Percentiles rank a stretch among this genome's conserved stretches.
Evolutionary conservation across 1,140 invertebrate species (phyloP).

Genomic region (Brachionus sp.): DNA sequence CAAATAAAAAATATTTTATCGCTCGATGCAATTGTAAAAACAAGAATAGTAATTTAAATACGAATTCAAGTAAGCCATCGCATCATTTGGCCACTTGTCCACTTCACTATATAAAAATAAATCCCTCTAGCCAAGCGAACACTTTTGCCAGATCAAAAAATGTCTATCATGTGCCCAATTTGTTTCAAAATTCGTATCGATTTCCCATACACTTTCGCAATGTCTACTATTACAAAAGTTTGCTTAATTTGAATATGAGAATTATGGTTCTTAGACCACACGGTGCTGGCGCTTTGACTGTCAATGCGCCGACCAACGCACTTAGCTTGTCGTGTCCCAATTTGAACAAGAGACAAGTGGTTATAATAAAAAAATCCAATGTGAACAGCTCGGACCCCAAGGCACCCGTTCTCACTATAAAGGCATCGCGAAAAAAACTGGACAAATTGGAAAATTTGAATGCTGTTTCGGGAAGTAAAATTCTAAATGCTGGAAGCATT

Average conservation of each 20-base stretch:
- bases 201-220: slow-evolving; percentile 35
- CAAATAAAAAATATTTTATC: slow-evolving; percentile 30
- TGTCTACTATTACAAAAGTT: slow-evolving; percentile 44
- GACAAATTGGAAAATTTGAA: slow-evolving; percentile 39
- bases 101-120: slow-evolving; percentile 8
- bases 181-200: slow-evolving; percentile 43
- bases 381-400: not conserved
- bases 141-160: not conserved
- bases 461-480: slow-evolving; percentile 7
- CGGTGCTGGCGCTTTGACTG: not conserved
- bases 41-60: not conserved
- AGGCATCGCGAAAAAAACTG: not conserved
- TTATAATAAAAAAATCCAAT: not conserved
- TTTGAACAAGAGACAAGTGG: slow-evolving; percentile 25
- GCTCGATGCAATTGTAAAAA: slow-evolving; percentile 28
- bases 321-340: slow-evolving; percentile 31
- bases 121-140: not conserved
- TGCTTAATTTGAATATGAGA: slow-evolving; percentile 39
- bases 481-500: slow-evolving; percentile 42
- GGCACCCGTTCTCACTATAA: not conserved
- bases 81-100: slow-evolving; percentile 3
- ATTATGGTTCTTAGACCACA: slow-evolving; percentile 25
- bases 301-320: not conserved
- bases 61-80: not conserved
- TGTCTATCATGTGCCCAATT: slow-evolving; percentile 30